phyloP scores from a whole-genome alignment of 23 tunicate species.

The Ciona savignyi region DNA sequence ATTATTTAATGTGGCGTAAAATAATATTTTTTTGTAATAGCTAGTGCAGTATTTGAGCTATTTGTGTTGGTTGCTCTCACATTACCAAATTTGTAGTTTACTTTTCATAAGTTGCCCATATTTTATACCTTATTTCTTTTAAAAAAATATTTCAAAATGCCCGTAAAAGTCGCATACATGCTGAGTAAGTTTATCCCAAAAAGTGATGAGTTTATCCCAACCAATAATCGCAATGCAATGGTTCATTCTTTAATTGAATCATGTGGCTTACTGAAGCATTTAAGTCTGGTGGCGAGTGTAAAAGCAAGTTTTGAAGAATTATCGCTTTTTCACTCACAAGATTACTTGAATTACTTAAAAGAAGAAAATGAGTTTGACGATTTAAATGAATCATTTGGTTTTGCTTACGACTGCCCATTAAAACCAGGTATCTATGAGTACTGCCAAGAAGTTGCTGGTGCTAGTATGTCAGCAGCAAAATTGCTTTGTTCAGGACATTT shows the following conservation, averaged over 20 bases:
- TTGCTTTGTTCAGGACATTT: slow-evolving; percentile 20
- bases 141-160: too few relatives aligned
- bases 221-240: slow-evolving; percentile 65
- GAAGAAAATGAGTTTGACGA: slow-evolving; percentile 8
- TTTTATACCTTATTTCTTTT: too few relatives aligned
- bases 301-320: slow-evolving; percentile 39
- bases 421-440: slow-evolving; percentile 41
- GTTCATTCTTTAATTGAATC: slow-evolving; percentile 56
- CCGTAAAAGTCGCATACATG: slow-evolving; percentile 29
- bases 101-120: too few relatives aligned
- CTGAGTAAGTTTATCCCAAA: slow-evolving; percentile 24
- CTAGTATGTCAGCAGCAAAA: slow-evolving; percentile 54
- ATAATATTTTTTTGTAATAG: too few relatives aligned
- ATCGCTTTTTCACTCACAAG: slow-evolving; percentile 37
- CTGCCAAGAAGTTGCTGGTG: slow-evolving; percentile 70
- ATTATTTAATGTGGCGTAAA: too few relatives aligned
- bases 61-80: too few relatives aligned
- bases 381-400: slow-evolving; percentile 40
- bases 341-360: slow-evolving; percentile 33
- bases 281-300: slow-evolving; percentile 19
- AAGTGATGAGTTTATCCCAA: slow-evolving; percentile 61
- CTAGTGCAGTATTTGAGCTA: too few relatives aligned
- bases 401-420: slow-evolving; percentile 80
- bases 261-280: slow-evolving; percentile 29
- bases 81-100: too few relatives aligned